phyloP scores from a whole-genome alignment of 2,797 vertebrate species.

The Pseudomugil tenellus region DNA sequence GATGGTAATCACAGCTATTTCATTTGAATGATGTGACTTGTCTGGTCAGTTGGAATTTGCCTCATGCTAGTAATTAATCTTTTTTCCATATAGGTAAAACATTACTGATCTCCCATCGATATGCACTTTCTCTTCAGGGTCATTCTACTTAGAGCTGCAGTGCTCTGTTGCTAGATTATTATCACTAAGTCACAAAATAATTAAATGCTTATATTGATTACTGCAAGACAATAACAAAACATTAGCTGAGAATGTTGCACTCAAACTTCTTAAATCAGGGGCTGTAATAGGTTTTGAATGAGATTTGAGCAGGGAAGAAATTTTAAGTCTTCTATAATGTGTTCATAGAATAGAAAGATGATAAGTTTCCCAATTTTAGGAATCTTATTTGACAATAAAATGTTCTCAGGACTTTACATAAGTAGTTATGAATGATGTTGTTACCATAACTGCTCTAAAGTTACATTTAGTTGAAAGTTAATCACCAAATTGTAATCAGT shows the following conservation, averaged over 20 bases:
- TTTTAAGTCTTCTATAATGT: constrained; percentile 8
- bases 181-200: constrained; percentile 3
- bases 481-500: not conserved
- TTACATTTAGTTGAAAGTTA: not conserved
- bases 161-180: not conserved
- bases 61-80: not conserved
- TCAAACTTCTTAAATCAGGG: constrained; percentile 2
- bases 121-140: not conserved
- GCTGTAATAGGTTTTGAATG: not conserved
- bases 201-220: not conserved
- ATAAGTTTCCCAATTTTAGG: not conserved
- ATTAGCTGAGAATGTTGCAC: not conserved
- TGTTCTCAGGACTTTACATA: not conserved
- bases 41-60: not conserved
- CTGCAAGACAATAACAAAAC: constrained; percentile 9
- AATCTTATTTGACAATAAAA: not conserved
- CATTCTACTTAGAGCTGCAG: not conserved
- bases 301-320: constrained; percentile 6
- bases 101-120: not conserved
- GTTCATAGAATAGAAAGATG: not conserved
- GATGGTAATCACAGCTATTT: not conserved
- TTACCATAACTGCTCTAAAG: not conserved
- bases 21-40: not conserved
- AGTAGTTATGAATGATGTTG: not conserved
- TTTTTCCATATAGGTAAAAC: not conserved